phyloP scores from a whole-genome alignment of 2,113 vertebrate genomes.

The Eptesicus fuscus region DNA sequence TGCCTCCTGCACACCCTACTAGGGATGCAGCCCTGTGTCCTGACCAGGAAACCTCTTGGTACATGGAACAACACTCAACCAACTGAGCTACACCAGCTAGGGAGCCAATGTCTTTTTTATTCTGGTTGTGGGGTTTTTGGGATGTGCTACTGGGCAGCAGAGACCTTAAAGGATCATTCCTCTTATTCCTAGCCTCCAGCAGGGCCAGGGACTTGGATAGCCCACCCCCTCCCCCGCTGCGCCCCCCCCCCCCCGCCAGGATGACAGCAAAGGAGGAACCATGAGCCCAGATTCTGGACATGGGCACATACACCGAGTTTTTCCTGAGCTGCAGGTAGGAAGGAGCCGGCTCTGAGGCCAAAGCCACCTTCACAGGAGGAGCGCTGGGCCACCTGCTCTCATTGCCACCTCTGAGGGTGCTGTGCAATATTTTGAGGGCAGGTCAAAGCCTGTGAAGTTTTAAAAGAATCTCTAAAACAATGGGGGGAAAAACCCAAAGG shows the following conservation, averaged over 20 bases:
- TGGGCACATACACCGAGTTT: accelerated
- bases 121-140: not conserved
- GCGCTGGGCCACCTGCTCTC: not conserved
- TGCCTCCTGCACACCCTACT: too few species aligned
- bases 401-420: not conserved
- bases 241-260: accelerated
- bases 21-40: too few species aligned
- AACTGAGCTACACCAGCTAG: not conserved
- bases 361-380: not conserved
- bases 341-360: not conserved
- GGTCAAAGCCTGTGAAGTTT: not conserved
- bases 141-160: not conserved
- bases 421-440: not conserved
- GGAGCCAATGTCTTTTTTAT: not conserved
- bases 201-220: not conserved
- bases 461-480: not conserved
- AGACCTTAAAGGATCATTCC: not conserved
- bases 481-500: not conserved
- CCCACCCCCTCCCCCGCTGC: accelerated
- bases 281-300: not conserved
- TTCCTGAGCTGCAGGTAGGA: constrained; percentile 53
- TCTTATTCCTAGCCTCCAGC: not conserved
- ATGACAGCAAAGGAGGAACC: not conserved
- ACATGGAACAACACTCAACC: too few species aligned
- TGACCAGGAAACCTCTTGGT: too few species aligned